These are phyloP conservation scores for Drosophila cracens DNA, from an alignment of 2,888 invertebrate species.

Conservation along the genomic window DNA sequence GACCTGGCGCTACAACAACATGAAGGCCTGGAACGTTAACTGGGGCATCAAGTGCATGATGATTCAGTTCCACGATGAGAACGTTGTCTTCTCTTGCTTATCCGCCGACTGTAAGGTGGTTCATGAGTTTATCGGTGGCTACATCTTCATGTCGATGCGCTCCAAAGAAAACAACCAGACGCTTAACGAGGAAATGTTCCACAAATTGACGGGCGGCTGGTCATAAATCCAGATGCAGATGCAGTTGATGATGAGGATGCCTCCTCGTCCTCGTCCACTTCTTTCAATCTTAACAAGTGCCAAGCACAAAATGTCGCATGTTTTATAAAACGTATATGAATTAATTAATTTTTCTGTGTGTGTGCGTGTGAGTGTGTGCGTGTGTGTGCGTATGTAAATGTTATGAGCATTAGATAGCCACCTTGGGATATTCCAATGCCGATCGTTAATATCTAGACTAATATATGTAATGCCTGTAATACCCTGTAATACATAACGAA, in stretches of 20 bases:
- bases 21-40: conserved; percentile 99
- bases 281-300: conserved; percentile 54
- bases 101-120: conserved; percentile 99
- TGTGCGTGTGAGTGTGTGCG: conserved; percentile 38
- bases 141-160: conserved; percentile 98
- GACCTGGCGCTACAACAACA: conserved; percentile 98
- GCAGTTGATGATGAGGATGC: background rate
- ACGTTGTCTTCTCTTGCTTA: conserved; percentile 96
- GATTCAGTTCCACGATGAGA: conserved; percentile 98
- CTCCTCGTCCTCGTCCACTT: background rate
- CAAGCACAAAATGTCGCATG: conserved; percentile 76
- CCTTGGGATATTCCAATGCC: conserved; percentile 21
- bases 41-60: conserved; percentile 99
- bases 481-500: conserved; percentile 20
- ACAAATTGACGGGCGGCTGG: conserved; percentile 99
- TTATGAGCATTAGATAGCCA: conserved; percentile 43
- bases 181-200: conserved; percentile 98
- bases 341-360: conserved; percentile 34
- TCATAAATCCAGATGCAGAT: conserved; percentile 76
- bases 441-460: conserved; percentile 55
- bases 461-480: conserved; percentile 44
- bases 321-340: conserved; percentile 38
- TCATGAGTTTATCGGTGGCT: conserved; percentile 99
- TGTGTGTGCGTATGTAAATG: conserved; percentile 57
- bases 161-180: conserved; percentile 99